Conservation (phyloP, 2,797 vertebrate species). For the Tiaroga cobitis region DNA sequence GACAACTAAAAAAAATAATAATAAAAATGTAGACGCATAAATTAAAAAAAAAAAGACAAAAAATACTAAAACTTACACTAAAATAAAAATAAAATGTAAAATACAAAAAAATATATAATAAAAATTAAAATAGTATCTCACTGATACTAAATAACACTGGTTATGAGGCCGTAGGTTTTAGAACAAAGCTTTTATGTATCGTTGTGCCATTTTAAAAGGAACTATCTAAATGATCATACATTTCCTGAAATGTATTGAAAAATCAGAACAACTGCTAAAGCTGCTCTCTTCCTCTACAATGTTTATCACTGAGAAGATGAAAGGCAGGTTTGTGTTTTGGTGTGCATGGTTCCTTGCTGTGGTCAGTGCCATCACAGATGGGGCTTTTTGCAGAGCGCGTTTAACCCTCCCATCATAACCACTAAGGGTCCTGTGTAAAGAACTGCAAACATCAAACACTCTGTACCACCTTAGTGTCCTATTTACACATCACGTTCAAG, state of each 20-base stretch:
- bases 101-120: background rate
- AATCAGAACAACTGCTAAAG: background rate
- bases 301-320: constrained; percentile 15
- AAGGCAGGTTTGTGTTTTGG: constrained; percentile 22
- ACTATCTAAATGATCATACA: background rate
- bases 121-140: too few species aligned
- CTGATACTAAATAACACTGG: background rate
- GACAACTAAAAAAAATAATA: background rate
- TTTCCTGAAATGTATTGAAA: background rate
- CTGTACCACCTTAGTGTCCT: constrained; percentile 26
- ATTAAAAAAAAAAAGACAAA: background rate
- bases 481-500: constrained; percentile 11
- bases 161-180: background rate
- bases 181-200: background rate
- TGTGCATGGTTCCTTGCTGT: constrained; percentile 22
- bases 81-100: background rate
- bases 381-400: background rate
- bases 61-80: background rate
- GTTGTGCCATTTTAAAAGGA: background rate
- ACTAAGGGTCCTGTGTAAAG: constrained; percentile 8
- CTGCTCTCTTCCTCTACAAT: background rate
- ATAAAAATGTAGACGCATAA: background rate
- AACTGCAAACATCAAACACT: constrained; percentile 40
- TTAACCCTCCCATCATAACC: constrained; percentile 3
- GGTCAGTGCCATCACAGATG: constrained; percentile 21